A percentile compares a stretch with the other conserved stretches of the same genome.
These are phyloP conservation scores for Tetragonisca angustula DNA, from an alignment of 2,888 invertebrate species.

Conservation along the genomic window DNA sequence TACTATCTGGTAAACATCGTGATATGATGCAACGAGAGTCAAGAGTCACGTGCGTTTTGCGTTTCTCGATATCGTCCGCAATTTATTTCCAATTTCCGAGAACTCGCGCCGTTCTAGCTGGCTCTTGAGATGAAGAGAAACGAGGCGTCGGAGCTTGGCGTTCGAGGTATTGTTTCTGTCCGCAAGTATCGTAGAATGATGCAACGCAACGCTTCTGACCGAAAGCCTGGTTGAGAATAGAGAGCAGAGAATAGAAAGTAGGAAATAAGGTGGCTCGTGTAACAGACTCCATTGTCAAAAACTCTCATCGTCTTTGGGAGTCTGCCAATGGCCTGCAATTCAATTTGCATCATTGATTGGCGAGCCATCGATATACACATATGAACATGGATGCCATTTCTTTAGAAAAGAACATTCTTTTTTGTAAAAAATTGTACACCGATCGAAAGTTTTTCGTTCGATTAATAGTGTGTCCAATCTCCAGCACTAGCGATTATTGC, in stretches of 20 bases:
- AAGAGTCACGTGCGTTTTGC: conserved; percentile 13
- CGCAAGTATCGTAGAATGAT: conserved; percentile 28
- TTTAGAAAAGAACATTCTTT: no score
- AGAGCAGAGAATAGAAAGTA: conserved; percentile 15
- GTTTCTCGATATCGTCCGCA: conserved; percentile 32
- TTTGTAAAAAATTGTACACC: no score
- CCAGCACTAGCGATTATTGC: no score
- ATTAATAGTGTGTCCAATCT: no score
- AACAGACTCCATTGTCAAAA: conserved; percentile 71
- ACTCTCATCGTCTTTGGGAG: conserved; percentile 71
- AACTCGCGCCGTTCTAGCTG: background rate
- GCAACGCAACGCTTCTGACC: conserved; percentile 6
- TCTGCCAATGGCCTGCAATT: conserved; percentile 75
- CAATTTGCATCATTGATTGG: conserved; percentile 71
- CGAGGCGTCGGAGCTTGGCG: conserved; percentile 4
- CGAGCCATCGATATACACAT: conserved; percentile 65
- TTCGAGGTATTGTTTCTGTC: conserved; percentile 34
- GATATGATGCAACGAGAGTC: no score
- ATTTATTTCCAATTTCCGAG: conserved; percentile 62
- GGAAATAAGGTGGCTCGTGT: conserved; percentile 44
- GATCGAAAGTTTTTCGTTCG: no score
- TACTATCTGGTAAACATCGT: no score
- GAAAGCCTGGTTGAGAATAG: conserved; percentile 24
- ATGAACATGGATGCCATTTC: no score
- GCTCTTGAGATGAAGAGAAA: conserved; percentile 50